Evolutionary conservation across 2,113 vertebrate genomes (phyloP).

Genomic region (Daboia siamensis): DNA sequence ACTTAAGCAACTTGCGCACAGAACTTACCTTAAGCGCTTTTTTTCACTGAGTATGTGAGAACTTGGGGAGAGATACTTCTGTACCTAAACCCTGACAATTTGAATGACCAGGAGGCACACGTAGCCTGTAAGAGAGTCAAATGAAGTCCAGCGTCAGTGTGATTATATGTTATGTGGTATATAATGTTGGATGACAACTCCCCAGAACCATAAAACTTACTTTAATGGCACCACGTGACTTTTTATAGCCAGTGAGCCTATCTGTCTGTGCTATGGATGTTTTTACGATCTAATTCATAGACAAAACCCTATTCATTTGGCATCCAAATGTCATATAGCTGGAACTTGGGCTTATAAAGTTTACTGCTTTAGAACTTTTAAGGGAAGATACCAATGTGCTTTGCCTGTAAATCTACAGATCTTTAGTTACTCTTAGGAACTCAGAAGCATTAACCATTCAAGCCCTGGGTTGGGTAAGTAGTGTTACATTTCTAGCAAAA

Average conservation of each 20-base stretch:
- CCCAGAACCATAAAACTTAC: slow-evolving; percentile 99
- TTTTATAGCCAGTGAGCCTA: slow-evolving; percentile 99
- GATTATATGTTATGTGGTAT: slow-evolving; percentile 99
- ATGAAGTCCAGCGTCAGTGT: slow-evolving; percentile 94
- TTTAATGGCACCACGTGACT: slow-evolving; percentile 99
- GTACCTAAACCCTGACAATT: slow-evolving; percentile 79
- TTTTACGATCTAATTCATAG: slow-evolving; percentile 99
- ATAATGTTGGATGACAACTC: slow-evolving; percentile 99
- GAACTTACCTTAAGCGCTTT: slow-evolving; percentile 88
- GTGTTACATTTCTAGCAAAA: slow-evolving; percentile 71
- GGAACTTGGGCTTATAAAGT: slow-evolving; percentile 96
- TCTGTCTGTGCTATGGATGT: slow-evolving; percentile 97
- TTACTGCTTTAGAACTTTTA: slow-evolving; percentile 92
- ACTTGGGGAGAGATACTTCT: slow-evolving; percentile 78
- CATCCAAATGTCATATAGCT: slow-evolving; percentile 96
- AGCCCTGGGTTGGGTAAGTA: slow-evolving; percentile 88
- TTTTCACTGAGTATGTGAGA: slow-evolving; percentile 77
- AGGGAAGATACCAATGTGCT: slow-evolving; percentile 81
- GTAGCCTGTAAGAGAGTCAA: slow-evolving; percentile 94
- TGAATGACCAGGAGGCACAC: slow-evolving; percentile 88
- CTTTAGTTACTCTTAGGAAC: slow-evolving; percentile 80
- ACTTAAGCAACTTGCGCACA: slow-evolving; percentile 68
- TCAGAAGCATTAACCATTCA: slow-evolving; percentile 78
- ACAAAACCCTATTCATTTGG: slow-evolving; percentile 99
- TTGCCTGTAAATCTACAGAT: slow-evolving; percentile 79